Evolutionary conservation across 2,113 vertebrate genomes (phyloP).

Genomic region (Malaclemys terrapin): DNA sequence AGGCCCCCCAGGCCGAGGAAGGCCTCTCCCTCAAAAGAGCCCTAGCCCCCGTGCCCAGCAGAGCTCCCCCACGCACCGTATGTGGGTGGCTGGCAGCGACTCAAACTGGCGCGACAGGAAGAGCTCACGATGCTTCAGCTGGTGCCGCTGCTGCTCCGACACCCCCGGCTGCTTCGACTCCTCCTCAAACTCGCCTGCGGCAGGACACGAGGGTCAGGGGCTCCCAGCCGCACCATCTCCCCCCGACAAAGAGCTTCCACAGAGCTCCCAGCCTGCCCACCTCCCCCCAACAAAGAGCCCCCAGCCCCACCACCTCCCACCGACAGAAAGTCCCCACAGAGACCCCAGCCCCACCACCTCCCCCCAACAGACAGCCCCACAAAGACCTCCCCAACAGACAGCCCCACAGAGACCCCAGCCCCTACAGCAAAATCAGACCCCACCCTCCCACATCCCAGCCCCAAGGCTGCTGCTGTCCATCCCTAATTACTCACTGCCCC

Average conservation of each 20-base stretch:
- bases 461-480: too few species aligned
- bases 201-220: background rate
- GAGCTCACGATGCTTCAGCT: conserved; percentile 94
- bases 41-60: background rate
- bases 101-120: conserved; percentile 95
- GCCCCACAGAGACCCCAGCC: too few species aligned
- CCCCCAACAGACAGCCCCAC: too few species aligned
- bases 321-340: background rate
- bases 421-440: too few species aligned
- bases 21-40: background rate
- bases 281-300: too few species aligned
- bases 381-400: too few species aligned
- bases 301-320: too few species aligned
- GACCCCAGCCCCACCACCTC: background rate
- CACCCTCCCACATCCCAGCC: too few species aligned
- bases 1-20: too few species aligned
- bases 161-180: conserved; percentile 92
- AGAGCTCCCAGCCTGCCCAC: background rate
- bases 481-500: background rate
- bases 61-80: conserved; percentile 79
- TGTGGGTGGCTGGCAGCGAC: conserved; percentile 93
- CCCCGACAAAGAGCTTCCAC: background rate
- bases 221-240: too few species aligned
- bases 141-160: conserved; percentile 91
- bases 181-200: conserved; percentile 92